Conservation (phyloP, 2,113 vertebrate genomes). For the Nannobrachium achirus region DNA sequence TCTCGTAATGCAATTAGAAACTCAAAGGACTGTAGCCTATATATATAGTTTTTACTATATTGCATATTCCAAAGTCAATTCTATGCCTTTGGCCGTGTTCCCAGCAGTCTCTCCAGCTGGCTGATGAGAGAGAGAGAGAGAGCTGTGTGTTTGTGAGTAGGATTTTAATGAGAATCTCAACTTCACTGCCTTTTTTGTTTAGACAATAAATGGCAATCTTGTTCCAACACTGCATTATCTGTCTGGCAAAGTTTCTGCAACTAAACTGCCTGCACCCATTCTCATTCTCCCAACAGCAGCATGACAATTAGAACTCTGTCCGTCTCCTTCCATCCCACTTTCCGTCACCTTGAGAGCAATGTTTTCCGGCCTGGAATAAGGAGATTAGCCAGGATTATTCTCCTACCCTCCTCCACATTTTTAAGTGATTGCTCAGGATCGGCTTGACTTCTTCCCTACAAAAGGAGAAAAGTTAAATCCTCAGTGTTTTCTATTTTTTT, state of each 20-base stretch:
- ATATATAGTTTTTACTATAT: conserved; percentile 11
- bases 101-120: conserved; percentile 39
- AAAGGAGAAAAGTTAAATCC: conserved; percentile 24
- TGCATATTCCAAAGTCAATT: conserved; percentile 55
- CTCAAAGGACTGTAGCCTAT: neutral
- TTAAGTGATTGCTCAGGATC: conserved; percentile 64
- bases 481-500: neutral
- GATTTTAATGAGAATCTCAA: conserved; percentile 44
- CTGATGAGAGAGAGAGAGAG: conserved; percentile 48
- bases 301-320: conserved; percentile 25
- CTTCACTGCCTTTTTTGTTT: conserved; percentile 44
- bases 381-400: conserved; percentile 68
- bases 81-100: conserved; percentile 50
- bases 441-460: conserved; percentile 49
- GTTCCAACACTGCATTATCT: neutral
- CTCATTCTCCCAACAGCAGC: conserved; percentile 24
- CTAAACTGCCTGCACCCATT: conserved; percentile 29
- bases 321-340: neutral
- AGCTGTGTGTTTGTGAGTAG: conserved; percentile 1
- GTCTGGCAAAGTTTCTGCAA: conserved; percentile 8
- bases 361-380: conserved; percentile 74
- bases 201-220: neutral
- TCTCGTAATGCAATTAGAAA: conserved; percentile 19
- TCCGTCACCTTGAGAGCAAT: conserved; percentile 59
- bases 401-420: conserved; percentile 47